Conservation (phyloP, 2,888 invertebrate genomes). For the Lepetodrilus schrolli region DNA sequence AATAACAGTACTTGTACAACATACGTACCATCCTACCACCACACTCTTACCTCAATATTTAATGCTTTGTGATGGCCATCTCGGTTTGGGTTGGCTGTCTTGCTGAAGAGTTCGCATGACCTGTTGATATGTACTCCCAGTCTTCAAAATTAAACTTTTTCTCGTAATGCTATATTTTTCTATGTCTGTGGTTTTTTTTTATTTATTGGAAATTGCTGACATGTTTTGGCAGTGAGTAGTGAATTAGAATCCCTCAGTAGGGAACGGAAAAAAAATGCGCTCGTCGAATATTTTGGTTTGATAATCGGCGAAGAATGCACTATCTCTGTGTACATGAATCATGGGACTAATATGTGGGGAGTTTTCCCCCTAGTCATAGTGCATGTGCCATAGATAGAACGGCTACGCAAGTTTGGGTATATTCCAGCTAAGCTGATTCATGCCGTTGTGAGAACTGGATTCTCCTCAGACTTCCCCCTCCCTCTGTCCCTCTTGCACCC, state of each 20-base stretch:
- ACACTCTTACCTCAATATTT: background rate
- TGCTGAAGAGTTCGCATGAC: too few species aligned
- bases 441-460: background rate
- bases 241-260: background rate
- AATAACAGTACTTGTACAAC: background rate
- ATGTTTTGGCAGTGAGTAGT: slow-evolving; percentile 26
- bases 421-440: slow-evolving; percentile 20
- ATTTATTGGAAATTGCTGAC: slow-evolving; percentile 15
- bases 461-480: background rate
- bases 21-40: too few species aligned
- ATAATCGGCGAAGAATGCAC: slow-evolving; percentile 15
- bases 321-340: slow-evolving; percentile 10
- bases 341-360: slow-evolving; percentile 7
- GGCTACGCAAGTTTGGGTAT: slow-evolving; percentile 22
- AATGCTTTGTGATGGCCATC: too few species aligned
- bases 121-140: too few species aligned
- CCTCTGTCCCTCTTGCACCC: background rate
- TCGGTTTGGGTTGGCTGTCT: too few species aligned
- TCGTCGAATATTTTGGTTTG: slow-evolving; percentile 7
- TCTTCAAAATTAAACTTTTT: background rate
- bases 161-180: background rate
- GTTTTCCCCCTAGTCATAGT: slow-evolving; percentile 4
- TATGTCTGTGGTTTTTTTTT: background rate
- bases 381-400: slow-evolving; percentile 7
- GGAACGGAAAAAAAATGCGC: background rate